A percentile compares a stretch with the other conserved stretches of the same genome.
Evolutionary conservation across 2,113 vertebrate genomes (phyloP).

Genomic region (Oxyruncus cristatus): DNA sequence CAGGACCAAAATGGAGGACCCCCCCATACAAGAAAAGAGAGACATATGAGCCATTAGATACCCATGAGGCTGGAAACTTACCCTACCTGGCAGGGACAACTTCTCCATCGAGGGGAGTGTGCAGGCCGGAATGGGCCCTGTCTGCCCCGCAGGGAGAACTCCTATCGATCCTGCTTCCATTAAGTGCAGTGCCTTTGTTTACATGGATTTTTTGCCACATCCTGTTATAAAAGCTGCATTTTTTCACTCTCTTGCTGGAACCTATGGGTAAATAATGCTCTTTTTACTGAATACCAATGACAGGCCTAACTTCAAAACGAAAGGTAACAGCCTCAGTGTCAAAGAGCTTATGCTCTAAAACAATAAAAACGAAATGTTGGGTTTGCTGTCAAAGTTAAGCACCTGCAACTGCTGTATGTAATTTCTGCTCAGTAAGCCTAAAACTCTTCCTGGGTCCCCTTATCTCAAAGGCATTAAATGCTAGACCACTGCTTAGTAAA

Average conservation of each 20-base stretch:
- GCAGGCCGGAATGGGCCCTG: background rate
- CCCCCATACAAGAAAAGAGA: background rate
- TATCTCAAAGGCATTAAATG: background rate
- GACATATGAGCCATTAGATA: background rate
- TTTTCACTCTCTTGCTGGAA: background rate
- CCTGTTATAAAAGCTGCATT: background rate
- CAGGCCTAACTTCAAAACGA: background rate
- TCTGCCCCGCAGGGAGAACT: background rate
- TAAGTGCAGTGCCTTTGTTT: background rate
- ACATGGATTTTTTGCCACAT: background rate
- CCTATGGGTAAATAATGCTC: background rate
- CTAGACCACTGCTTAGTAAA: background rate
- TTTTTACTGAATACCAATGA: background rate
- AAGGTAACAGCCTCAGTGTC: background rate
- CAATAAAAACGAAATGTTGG: background rate
- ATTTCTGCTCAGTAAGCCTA: background rate
- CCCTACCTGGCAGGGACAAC: background rate
- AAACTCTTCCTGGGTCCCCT: background rate
- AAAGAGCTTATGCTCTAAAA: background rate
- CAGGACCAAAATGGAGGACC: background rate
- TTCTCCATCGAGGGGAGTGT: background rate
- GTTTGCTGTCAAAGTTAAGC: background rate
- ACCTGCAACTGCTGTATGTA: background rate
- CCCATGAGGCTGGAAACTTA: background rate
- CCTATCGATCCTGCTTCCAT: fast-evolving